Evolutionary conservation across 2,113 vertebrate species (phyloP), one percentile per base, ranked within the genome.

Genomic region (Hepsetus odoe): DNA sequence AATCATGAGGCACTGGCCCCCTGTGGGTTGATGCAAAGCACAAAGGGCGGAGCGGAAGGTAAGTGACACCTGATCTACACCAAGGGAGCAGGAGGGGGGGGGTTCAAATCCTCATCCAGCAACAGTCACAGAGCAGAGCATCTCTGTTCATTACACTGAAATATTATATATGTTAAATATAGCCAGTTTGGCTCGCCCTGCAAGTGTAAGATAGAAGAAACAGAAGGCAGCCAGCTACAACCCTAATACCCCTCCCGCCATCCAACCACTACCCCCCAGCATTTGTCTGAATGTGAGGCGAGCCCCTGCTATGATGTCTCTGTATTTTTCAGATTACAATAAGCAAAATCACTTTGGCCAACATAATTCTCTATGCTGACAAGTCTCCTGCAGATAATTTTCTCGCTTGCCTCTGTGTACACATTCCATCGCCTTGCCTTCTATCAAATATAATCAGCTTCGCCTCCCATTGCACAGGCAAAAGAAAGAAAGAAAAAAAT

Each of bases 31-130:
- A 72, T 74, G 80, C 87, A 83, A 46, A 74, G 87, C 86, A 87
- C 83, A 79, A 87, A 87, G 79, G 91, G 86, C 62, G 80, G 87
- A 86, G 84, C 80, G 80, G 86, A 91, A 90, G 91, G 89, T 87
- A 81, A 88, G 86, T 89, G 91, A 92, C 91, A 94, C 84, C 85
- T 90, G 89, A 92, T 92, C 87, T 87, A 83, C 89, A 84, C 87
- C 80, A 83, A 88, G 87, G 90, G 81, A 87, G 83, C 10, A n/a
- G n/a, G 74, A 22, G 70, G 87, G 86, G 89, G 90, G 90, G 90
- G 90, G 91, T 91, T 86, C 87, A 84, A 88, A 87, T 89, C 84
- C 73, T 85, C 85, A 87, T 89, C 86, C 64, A 42, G 76, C 84
- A 84, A 85, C 46, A 70, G 83, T 73, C 3, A n/a, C 38, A 46